phyloP scores from a whole-genome alignment of 2,797 vertebrate genomes.

The Bufotes viridis region DNA sequence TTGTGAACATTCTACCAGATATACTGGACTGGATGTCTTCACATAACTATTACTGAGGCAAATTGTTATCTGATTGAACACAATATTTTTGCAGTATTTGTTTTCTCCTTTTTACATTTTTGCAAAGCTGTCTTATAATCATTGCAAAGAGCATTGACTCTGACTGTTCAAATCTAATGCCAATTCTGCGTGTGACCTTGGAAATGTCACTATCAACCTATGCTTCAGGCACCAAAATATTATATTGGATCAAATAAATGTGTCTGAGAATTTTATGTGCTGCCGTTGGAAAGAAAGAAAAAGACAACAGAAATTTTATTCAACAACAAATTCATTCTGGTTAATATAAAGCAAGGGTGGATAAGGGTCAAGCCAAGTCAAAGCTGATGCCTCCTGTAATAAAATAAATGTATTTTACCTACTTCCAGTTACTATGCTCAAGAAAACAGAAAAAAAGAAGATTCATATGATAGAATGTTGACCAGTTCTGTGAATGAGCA shows the following conservation, averaged over 20 bases:
- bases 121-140: background rate
- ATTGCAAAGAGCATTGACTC: background rate
- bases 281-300: constrained; percentile 26
- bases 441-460: background rate
- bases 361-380: constrained; percentile 35
- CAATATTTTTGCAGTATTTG: no score
- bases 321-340: constrained; percentile 23
- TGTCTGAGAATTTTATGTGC: constrained; percentile 42
- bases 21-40: no score
- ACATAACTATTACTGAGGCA: background rate
- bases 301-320: constrained; percentile 38
- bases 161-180: constrained; percentile 17
- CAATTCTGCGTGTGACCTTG: constrained; percentile 38
- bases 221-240: constrained; percentile 49
- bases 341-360: constrained; percentile 40
- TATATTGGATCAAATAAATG: constrained; percentile 52
- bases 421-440: constrained; percentile 18
- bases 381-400: constrained; percentile 7
- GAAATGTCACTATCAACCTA: constrained; percentile 34
- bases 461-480: background rate
- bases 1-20: no score
- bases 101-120: background rate
- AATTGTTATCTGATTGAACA: background rate
- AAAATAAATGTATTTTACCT: constrained; percentile 13
- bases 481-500: background rate